Evolutionary conservation across 2,888 invertebrate genomes (phyloP), one percentile per base, ranked within the genome.

Genomic region (Trichogramma dendrolimi): DNA sequence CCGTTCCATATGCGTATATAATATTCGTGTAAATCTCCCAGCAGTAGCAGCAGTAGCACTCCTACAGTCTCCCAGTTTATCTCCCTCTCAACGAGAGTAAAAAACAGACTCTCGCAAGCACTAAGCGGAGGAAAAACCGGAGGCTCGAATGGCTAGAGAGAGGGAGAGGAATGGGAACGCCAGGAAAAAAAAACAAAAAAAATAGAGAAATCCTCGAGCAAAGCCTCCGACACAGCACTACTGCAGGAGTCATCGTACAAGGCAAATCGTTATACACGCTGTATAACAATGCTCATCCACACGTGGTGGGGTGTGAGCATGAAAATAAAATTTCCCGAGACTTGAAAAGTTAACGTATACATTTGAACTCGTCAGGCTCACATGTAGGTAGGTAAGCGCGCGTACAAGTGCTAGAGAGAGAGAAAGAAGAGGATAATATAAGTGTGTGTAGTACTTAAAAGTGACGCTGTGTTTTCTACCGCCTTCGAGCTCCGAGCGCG

Each of bases 1-100:
- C 27, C 27, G 3, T 27, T 2, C 27, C 27, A 27, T 27, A 27
- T 27, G 27, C 27, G 27, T 27, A 27, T 27, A 27, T 27, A 27
- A 27, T 27, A 55, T 51, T 48, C 59, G 58, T 57, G 60, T 58
- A 60, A 60, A 63, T 60, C 63, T 60, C 27, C 55, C 55, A 40
- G 46, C 55, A 60, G 58, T 60, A 27, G 27, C 27, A 27, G 27
- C 27, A 27, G 27, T 27, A 27, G 27, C 58, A 60, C 54, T 41
- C 27, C 47, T 47, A n/a, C n/a, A 14, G 50, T 47, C 27, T 27
- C 11, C 49, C 56, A 10, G 48, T 60, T 63, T 63, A 63, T 60
- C 59, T 59, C 59, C n/a, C 50, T 27, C 27, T 58, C 50, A 51
- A 41, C 14, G 40, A 10, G 39, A 8, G 46, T n/a, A 27, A 14